phyloP scores from a whole-genome alignment of 2,888 invertebrate genomes.

The Ditula angustiorana region DNA sequence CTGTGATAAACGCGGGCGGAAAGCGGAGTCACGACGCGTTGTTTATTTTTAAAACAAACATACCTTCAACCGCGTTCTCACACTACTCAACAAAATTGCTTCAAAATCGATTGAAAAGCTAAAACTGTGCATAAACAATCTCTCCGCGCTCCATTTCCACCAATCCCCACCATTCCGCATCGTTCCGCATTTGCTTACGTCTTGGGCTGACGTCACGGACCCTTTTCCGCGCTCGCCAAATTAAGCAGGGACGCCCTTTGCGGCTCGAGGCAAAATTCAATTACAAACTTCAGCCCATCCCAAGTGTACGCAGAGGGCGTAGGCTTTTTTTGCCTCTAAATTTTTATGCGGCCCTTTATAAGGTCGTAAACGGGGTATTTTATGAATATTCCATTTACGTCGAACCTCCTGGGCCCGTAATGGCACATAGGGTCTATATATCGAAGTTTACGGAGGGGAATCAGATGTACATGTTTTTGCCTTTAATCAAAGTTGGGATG shows the following conservation, averaged over 20 bases:
- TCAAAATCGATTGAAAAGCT: neutral
- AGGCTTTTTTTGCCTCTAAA: conserved; percentile 76
- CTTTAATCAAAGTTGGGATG: conserved; percentile 36
- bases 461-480: conserved; percentile 29
- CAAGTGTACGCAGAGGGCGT: conserved; percentile 79
- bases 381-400: conserved; percentile 82
- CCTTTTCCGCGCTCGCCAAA: conserved; percentile 79
- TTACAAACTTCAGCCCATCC: conserved; percentile 83
- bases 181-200: conserved; percentile 30
- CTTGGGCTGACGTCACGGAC: conserved; percentile 58
- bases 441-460: conserved; percentile 37
- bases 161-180: no score
- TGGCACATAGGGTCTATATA: conserved; percentile 34
- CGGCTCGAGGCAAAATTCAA: conserved; percentile 85
- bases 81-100: neutral
- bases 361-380: conserved; percentile 81
- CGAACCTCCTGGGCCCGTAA: conserved; percentile 60
- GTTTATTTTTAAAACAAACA: neutral
- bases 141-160: neutral
- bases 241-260: conserved; percentile 83
- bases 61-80: no score
- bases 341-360: conserved; percentile 83
- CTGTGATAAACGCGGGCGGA: conserved; percentile 45
- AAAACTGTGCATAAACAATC: neutral
- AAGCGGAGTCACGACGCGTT: conserved; percentile 26